Evolutionary conservation across 2,888 invertebrate species (phyloP), one percentile per base, ranked within the genome.

Genomic region (Agrotis exclamationis): DNA sequence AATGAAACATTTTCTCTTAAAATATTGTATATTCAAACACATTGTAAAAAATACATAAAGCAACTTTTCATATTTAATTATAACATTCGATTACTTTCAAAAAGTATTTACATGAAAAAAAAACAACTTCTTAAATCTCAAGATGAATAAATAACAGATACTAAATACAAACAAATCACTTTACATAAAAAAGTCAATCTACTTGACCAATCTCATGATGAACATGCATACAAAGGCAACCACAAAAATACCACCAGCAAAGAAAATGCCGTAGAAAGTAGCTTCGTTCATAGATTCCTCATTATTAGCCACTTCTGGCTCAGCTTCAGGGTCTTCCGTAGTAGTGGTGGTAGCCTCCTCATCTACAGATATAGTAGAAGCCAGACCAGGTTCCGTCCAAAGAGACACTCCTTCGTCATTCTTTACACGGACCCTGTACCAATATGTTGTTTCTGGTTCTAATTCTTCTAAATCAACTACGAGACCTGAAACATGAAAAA

Each of bases 221-320:
- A 93, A 90, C 89, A 92, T 91, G 74, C 91, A 93, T 2, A 86
- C 89, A 13, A 91, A 88, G 16, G 89, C 85, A 0, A 93, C 63
- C 0, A 94, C 83, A 24, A 91, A 65, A 51, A 95, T 89, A 6
- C 91, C 93, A 18, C 90, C 93, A 13, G 90, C 89, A 50, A 94
- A 94, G 72, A 95, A 92, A 63, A 95, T 86, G 0, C 94, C 94
- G 63, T 93, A 94, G 58, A 93, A 92, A 9, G 90, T 88, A 11
- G 77, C 58, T 28, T 86, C 85, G 5, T 71, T 82, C 20, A 79
- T 74, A 22, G 81, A 75, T 3, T 60, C 57, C 5, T 72, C 73
- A 28, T 76, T 76, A 28, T 69, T 74, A 45, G 24, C 18, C 3
- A 63, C 45, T 58, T 83, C 74, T 28, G 47, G 48, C 45, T 48